phyloP scores from a whole-genome alignment of 2,113 vertebrate genomes.

The Candoia aspera region DNA sequence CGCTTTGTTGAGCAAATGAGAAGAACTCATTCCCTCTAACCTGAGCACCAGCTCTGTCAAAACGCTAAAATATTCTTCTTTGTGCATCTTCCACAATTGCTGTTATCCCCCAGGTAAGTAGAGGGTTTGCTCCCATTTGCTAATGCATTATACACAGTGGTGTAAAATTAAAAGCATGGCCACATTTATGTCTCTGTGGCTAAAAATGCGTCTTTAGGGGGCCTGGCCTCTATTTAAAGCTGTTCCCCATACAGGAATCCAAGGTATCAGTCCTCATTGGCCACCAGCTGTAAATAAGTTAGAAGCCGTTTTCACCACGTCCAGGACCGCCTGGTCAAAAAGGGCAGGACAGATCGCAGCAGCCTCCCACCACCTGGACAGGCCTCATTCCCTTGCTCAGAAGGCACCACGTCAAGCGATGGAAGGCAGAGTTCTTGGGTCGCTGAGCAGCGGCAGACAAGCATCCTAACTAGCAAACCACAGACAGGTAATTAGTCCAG shows the following conservation, averaged over 20 bases:
- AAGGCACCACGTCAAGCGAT: constrained; percentile 78
- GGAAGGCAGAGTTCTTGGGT: constrained; percentile 74
- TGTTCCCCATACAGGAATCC: background rate
- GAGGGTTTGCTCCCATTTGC: background rate
- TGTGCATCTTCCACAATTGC: no score
- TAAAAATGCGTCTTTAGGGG: background rate
- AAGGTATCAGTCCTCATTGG: background rate
- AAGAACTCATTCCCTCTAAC: background rate
- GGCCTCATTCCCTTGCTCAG: constrained; percentile 81
- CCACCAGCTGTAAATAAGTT: background rate
- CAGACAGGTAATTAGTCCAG: background rate
- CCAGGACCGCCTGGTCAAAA: constrained; percentile 78
- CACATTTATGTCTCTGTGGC: background rate
- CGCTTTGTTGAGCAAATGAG: background rate
- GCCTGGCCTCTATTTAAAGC: background rate
- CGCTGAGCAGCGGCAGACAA: constrained; percentile 60
- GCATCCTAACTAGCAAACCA: constrained; percentile 48
- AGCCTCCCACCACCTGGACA: constrained; percentile 78
- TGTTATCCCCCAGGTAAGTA: background rate
- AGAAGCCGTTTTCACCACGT: constrained; percentile 76
- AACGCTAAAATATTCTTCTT: background rate
- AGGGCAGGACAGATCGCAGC: constrained; percentile 81
- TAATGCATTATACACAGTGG: background rate
- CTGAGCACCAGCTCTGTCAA: background rate
- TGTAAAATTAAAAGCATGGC: background rate